Percentiles rank a stretch among this genome's conserved stretches.
Evolutionary conservation across 2,113 vertebrate genomes (phyloP).

Genomic region (Macroglossus sobrinus): DNA sequence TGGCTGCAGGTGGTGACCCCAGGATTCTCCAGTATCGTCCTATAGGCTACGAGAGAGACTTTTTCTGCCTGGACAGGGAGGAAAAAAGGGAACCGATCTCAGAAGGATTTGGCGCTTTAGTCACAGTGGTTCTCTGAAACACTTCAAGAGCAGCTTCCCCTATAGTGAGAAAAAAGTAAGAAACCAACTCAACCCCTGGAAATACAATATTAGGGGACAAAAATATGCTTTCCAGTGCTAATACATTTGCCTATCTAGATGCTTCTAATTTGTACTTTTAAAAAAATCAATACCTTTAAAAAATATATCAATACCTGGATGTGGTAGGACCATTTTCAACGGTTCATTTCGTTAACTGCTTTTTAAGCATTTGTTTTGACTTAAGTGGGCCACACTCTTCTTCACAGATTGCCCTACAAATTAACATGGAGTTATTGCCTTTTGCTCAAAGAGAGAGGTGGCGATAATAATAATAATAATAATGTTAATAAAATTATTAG

Average conservation of each 20-base stretch:
- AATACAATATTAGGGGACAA: not conserved
- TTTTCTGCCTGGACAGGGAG: not conserved
- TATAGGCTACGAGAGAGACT: fast-evolving
- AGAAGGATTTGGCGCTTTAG: not conserved
- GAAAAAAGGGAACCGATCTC: not conserved
- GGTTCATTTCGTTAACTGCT: slow-evolving; percentile 9
- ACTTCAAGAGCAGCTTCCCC: not conserved
- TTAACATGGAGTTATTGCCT: not conserved
- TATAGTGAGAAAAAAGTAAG: not conserved
- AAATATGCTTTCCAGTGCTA: not conserved
- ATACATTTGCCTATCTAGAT: not conserved
- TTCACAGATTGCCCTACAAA: slow-evolving; percentile 14
- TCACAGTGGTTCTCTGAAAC: not conserved
- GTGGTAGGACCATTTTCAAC: slow-evolving; percentile 17
- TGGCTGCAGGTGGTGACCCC: not conserved
- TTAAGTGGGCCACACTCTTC: not conserved
- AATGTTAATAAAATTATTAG: not conserved
- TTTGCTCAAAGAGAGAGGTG: not conserved
- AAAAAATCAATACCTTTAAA: not conserved
- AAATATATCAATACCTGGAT: no score
- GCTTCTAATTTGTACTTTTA: not conserved
- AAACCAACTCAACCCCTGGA: not conserved
- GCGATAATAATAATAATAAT: not conserved
- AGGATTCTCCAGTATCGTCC: not conserved
- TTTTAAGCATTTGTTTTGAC: slow-evolving; percentile 54